Evolutionary conservation across 64 coral and sea anemone species (phyloP), one percentile per base, ranked within the genome.

Genomic region (Dendrophyllia cribrosa): DNA sequence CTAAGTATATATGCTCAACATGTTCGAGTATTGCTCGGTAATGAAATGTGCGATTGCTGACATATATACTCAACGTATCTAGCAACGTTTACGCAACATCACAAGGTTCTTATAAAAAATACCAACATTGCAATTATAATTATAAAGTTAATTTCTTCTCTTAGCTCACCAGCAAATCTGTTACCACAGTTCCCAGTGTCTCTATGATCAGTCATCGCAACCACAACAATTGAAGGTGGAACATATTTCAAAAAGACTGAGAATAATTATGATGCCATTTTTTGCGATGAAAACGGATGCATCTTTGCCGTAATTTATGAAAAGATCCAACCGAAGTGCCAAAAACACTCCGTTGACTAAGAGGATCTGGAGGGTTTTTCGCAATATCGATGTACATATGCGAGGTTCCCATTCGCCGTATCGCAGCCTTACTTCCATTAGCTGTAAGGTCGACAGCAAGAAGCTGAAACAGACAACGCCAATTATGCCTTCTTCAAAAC

Each of bases 291-390:
- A 83, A 17, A 63, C 43, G 53, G 79, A 59, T 20, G 59, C 20
- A 47, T 75, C 72, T 75, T 20, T 75, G 13, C n/a, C n/a, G n/a
- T n/a, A n/a, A n/a, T n/a, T n/a, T n/a, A n/a, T n/a, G n/a, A n/a
- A n/a, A n/a, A n/a, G 45, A 58, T 80, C 19, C 9, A 87, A 53
- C 23, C 91, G 92, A 73, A 91, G 71, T 7, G 90, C 34, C 46
- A 94, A 44, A 66, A 97, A 93, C 4, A 55, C 25, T 1, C 75
- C 5, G 50, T 97, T 97, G 0, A 97, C 91, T 3, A 48, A 55
- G 6, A 94, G 14, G 7, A 97, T 66, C 49, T 94, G 95, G 6
- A 84, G 4, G 16, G 72, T 20, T 13, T 74, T 72, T 16, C 91
- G 82, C 13, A 1, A 86, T 16, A 62, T 3, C 14, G 59, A 78